Evolutionary conservation across 2,888 invertebrate genomes (phyloP).

Genomic region (Sclerodermus sp.): DNA sequence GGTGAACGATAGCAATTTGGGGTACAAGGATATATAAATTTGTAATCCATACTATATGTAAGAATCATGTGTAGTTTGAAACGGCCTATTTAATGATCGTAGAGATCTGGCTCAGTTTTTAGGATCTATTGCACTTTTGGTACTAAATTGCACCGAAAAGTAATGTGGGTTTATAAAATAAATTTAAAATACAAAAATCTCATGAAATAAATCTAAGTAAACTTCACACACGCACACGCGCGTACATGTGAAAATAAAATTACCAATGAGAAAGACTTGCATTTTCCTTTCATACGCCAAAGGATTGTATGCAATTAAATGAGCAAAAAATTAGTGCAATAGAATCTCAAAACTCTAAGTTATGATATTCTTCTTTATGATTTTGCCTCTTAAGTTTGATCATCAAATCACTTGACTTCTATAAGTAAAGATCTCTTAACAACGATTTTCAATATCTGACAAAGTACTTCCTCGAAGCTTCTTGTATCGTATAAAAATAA

Average conservation of each 20-base stretch:
- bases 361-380: neutral
- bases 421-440: slow-evolving; percentile 19
- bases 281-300: too few species aligned
- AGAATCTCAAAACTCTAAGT: neutral
- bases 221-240: too few species aligned
- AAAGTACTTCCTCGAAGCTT: neutral
- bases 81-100: slow-evolving; percentile 34
- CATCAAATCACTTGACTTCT: slow-evolving; percentile 10
- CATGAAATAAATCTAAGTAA: too few species aligned
- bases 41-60: too few species aligned
- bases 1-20: neutral
- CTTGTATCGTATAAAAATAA: too few species aligned
- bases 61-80: slow-evolving; percentile 19
- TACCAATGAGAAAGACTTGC: too few species aligned
- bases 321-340: neutral
- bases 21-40: neutral
- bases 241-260: too few species aligned
- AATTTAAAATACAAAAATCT: too few species aligned
- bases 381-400: neutral
- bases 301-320: too few species aligned
- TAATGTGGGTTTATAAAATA: too few species aligned
- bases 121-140: neutral
- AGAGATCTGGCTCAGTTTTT: slow-evolving; percentile 22
- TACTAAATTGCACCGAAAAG: neutral
- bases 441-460: slow-evolving; percentile 29